Evolutionary conservation across 92 coral and sea anemone species (phyloP).

Genomic region (Isaurus tuberculatus): DNA sequence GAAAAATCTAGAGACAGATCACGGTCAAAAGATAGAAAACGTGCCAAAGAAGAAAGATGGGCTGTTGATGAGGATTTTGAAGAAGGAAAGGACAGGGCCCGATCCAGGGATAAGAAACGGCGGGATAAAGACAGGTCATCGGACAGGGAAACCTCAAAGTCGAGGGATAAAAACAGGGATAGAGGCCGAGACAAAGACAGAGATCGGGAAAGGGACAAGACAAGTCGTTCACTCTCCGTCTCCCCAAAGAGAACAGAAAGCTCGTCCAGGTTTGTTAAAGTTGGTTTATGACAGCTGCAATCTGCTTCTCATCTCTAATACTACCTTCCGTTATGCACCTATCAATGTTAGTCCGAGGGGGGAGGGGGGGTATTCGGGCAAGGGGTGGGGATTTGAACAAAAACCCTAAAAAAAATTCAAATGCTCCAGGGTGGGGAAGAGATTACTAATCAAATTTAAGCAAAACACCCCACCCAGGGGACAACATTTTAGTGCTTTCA

Average conservation of each 20-base stretch:
- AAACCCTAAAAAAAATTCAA: no score
- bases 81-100: constrained; percentile 50
- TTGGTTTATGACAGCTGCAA: no score
- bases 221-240: constrained; percentile 25
- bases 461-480: no score
- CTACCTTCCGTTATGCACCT: no score
- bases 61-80: constrained; percentile 41
- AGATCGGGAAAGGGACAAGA: constrained; percentile 40
- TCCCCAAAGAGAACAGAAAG: constrained; percentile 41
- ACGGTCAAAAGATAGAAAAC: constrained; percentile 57
- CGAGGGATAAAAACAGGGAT: constrained; percentile 40
- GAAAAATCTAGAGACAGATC: constrained; percentile 76
- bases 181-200: constrained; percentile 14
- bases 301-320: no score
- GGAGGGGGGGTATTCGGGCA: no score
- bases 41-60: constrained; percentile 37
- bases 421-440: no score
- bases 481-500: no score
- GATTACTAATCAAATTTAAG: no score
- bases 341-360: no score
- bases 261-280: constrained; percentile 34
- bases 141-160: constrained; percentile 34
- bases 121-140: constrained; percentile 43
- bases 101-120: constrained; percentile 28
- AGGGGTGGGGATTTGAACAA: no score